phyloP scores from a whole-genome alignment of 2,797 vertebrate species.

The Hydrophis major region DNA sequence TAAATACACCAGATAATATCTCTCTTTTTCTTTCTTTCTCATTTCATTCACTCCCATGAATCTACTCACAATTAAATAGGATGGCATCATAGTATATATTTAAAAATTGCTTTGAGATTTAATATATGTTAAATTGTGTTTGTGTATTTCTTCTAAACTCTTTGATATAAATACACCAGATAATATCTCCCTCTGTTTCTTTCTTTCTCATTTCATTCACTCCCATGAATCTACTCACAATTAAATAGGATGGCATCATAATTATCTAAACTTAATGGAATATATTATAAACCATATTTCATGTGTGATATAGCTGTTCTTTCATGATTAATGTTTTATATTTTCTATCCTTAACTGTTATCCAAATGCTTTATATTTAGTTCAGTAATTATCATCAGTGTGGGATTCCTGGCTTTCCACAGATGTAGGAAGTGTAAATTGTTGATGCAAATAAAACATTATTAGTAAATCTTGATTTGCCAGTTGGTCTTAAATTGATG shows the following conservation, averaged over 20 bases:
- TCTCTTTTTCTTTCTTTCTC: not conserved
- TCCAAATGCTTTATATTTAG: accelerated
- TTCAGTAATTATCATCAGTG: conserved; percentile 26
- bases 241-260: not conserved
- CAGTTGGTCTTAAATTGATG: conserved; percentile 24
- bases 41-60: not conserved
- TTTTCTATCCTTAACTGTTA: conserved; percentile 36
- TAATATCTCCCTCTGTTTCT: not conserved
- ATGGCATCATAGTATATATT: not conserved
- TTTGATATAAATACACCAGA: not conserved
- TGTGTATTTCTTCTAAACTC: not conserved
- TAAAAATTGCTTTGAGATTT: no score
- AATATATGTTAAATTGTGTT: no score
- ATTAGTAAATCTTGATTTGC: conserved; percentile 16
- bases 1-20: not conserved
- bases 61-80: not conserved
- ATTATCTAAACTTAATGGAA: conserved; percentile 8
- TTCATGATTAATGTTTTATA: conserved; percentile 36
- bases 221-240: not conserved
- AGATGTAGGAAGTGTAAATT: conserved; percentile 22
- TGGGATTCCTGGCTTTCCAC: conserved; percentile 26
- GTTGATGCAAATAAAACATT: conserved; percentile 4
- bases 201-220: not conserved
- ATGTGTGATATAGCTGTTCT: conserved; percentile 18
- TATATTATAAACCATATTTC: conserved; percentile 8